Conservation (phyloP, 2,888 invertebrate species). For the Stenoptilia bipunctidactyla region DNA sequence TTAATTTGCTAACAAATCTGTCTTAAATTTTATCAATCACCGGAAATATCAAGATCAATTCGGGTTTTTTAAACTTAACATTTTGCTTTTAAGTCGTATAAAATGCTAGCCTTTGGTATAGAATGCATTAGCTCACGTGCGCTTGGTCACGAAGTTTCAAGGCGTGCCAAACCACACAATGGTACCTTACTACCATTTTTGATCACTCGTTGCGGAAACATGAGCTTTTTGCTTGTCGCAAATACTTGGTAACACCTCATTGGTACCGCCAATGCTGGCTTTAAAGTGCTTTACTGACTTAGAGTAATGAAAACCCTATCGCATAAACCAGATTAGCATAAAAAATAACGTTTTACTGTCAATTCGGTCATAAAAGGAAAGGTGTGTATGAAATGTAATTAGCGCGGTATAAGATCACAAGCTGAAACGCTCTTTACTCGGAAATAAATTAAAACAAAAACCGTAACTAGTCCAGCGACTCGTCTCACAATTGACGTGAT, state of each 20-base stretch:
- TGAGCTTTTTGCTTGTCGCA: constrained; percentile 34
- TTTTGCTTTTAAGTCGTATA: constrained; percentile 17
- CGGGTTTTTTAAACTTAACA: constrained; percentile 7
- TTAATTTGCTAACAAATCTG: constrained; percentile 65
- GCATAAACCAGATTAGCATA: neutral
- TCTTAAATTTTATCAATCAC: constrained; percentile 2
- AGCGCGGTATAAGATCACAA: constrained; percentile 54
- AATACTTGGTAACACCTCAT: constrained; percentile 48
- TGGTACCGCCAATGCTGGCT: constrained; percentile 17
- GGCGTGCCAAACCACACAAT: constrained; percentile 39
- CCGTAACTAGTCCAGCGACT: constrained; percentile 50
- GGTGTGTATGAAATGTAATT: constrained; percentile 25
- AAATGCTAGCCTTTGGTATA: constrained; percentile 16
- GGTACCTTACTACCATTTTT: constrained; percentile 39
- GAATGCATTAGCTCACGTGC: constrained; percentile 43
- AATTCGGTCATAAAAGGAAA: constrained; percentile 12
- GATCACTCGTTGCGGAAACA: constrained; percentile 39
- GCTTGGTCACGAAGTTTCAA: constrained; percentile 22
- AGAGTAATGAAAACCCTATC: constrained; percentile 4
- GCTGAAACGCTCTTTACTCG: constrained; percentile 46
- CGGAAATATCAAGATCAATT: neutral
- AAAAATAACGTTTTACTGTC: neutral
- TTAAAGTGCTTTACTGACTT: neutral
- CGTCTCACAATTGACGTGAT: constrained; percentile 65
- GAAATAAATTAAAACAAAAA: constrained; percentile 42